Evolutionary conservation across 2,888 invertebrate genomes (phyloP).

Genomic region (Mongoloraphidia duomilia): DNA sequence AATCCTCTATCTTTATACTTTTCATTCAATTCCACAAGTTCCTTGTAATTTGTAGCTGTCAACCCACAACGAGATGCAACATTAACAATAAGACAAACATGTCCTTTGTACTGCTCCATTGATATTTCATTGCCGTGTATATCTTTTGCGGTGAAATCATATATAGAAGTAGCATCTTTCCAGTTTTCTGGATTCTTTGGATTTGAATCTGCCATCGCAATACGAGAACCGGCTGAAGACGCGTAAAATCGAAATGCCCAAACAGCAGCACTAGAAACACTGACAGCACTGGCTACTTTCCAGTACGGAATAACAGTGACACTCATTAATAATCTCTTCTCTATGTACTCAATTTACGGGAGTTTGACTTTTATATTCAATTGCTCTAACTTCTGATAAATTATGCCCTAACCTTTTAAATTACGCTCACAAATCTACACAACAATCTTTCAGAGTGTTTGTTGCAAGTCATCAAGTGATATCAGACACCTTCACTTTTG

Average conservation of each 20-base stretch:
- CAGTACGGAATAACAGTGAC: constrained; percentile 1
- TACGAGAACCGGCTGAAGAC: constrained; percentile 1
- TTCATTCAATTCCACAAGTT: constrained; percentile 61
- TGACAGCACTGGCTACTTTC: constrained; percentile 1
- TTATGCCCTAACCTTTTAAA: too few relatives aligned
- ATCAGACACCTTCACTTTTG: too few relatives aligned
- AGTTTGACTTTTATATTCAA: too few relatives aligned
- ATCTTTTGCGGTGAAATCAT: constrained; percentile 67
- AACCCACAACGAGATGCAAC: constrained; percentile 80
- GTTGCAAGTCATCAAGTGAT: too few relatives aligned
- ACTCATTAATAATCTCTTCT: too few relatives aligned
- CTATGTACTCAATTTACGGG: too few relatives aligned
- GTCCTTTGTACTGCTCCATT: constrained; percentile 64
- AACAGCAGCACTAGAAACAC: constrained; percentile 12
- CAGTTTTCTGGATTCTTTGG: constrained; percentile 28
- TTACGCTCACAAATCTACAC: too few relatives aligned
- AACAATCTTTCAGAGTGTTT: too few relatives aligned
- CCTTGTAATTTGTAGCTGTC: constrained; percentile 69
- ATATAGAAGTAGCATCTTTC: constrained; percentile 56
- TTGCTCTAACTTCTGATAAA: too few relatives aligned
- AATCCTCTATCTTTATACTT: constrained; percentile 62
- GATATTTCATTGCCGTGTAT: constrained; percentile 72
- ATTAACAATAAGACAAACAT: constrained; percentile 74
- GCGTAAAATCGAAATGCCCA: constrained; percentile 11
- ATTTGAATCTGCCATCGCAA: not conserved